Conservation (phyloP, 2,797 vertebrate species). For the Rhodeus uyekii region DNA sequence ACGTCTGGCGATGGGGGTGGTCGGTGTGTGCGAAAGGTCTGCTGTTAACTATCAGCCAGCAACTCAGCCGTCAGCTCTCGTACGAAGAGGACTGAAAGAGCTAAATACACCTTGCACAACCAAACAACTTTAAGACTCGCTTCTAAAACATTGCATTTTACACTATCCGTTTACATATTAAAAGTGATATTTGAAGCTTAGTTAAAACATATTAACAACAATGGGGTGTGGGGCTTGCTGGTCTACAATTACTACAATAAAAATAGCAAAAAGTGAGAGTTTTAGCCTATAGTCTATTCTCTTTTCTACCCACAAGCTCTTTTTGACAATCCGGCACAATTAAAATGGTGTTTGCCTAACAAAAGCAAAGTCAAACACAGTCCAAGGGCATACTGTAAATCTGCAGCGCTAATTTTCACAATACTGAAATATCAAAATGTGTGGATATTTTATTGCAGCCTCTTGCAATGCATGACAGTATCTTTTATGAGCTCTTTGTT, state of each 20-base stretch:
- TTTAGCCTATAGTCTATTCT: background rate
- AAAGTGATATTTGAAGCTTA: background rate
- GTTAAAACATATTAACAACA: background rate
- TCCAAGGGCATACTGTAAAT: slow-evolving; percentile 21
- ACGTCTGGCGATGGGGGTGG: slow-evolving; percentile 69
- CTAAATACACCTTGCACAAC: background rate
- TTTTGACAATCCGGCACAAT: background rate
- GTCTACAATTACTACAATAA: background rate
- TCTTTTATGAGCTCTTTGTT: slow-evolving; percentile 70
- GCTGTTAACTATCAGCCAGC: slow-evolving; percentile 43
- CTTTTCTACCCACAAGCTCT: background rate
- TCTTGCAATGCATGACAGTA: slow-evolving; percentile 63
- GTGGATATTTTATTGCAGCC: slow-evolving; percentile 30
- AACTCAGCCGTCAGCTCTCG: slow-evolving; percentile 29
- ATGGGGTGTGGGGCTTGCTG: too few species aligned
- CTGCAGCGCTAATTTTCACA: background rate
- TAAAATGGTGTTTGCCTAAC: background rate
- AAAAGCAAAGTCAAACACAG: background rate
- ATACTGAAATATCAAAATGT: slow-evolving; percentile 3
- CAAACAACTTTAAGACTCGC: background rate
- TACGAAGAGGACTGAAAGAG: slow-evolving; percentile 15
- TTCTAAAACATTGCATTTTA: background rate
- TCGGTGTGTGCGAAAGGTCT: slow-evolving; percentile 43
- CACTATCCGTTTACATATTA: background rate
- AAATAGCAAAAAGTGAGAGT: background rate